Conservation (phyloP, 2,888 invertebrate genomes). For the Imbricaverruca yamaguchii region DNA sequence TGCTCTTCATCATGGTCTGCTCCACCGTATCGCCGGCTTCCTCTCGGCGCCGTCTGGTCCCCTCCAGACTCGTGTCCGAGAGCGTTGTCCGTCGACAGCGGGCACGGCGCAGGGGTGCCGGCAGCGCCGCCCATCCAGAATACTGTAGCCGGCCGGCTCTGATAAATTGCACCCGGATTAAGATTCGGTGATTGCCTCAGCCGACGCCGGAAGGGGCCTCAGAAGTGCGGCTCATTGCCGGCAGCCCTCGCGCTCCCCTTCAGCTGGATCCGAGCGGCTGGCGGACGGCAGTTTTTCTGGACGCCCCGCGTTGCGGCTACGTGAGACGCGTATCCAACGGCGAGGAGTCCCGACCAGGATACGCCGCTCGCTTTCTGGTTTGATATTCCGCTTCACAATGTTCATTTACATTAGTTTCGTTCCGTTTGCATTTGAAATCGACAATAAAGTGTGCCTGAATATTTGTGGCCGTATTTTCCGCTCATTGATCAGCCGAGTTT, state of each 20-base stretch:
- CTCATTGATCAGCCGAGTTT: neutral
- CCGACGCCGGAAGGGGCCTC: neutral
- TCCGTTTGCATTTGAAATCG: neutral
- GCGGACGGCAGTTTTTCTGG: neutral
- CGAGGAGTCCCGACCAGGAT: too few relatives aligned
- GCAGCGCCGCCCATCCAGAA: too few relatives aligned
- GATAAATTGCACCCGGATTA: conserved; percentile 20
- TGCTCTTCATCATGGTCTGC: too few relatives aligned
- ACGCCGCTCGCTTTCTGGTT: too few relatives aligned
- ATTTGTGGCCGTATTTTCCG: neutral
- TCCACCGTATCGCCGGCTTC: too few relatives aligned
- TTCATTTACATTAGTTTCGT: conserved; percentile 18
- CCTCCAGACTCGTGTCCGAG: neutral
- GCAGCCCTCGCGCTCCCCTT: neutral
- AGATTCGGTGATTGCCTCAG: conserved; percentile 8
- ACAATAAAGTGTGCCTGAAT: neutral
- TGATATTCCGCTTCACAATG: neutral
- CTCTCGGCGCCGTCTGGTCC: too few relatives aligned
- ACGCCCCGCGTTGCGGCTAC: neutral
- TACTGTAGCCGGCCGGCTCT: too few relatives aligned
- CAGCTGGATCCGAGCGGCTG: neutral
- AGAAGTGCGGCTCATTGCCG: neutral
- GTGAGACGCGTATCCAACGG: neutral
- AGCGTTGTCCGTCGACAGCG: neutral
- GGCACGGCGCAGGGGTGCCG: neutral